Evolutionary conservation across 1,140 invertebrate species (phyloP), one percentile per base, ranked within the genome.

Genomic region (Tetramorium alpestre): DNA sequence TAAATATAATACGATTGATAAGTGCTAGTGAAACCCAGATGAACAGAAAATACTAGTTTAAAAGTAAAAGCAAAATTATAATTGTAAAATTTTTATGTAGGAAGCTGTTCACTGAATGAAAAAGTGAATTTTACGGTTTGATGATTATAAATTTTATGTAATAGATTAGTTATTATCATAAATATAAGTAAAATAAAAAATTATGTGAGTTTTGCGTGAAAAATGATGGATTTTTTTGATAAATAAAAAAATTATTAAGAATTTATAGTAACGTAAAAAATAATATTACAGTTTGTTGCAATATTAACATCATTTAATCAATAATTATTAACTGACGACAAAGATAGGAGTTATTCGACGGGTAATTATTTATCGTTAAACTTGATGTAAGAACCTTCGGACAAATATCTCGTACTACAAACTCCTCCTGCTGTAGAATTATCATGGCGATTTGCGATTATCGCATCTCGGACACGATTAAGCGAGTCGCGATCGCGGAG

Each of bases 401-500:
- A 16, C 11, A 58, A 56, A 22, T 81, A 69, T 72, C 11, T n/a
- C 18, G 10, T 72, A 16, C 11, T 22, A 58, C 18, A 22, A 28
- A 58, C 2, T 47, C 38, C 41, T 54, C 38, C 41, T 54, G 47
- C 49, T 28, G 51, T 28, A 56, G 16, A 44, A 72, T 41, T 67
- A 49, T 16, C 25, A 13, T 22, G 18, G 28, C 7, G 11, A 41
- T 13, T 58, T 49, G 10, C 51, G 78, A 58, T 81, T 62, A 84
- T 81, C 75, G 22, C 58, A 49, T 78, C 77, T 78, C 28, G 60
- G 7, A 47, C 6, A 4, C 54, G 67, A 75, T 75, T 84, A 75
- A 54, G 54, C 41, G 58, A 70, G 56, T 58, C 22, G 25, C 28
- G 51, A 3, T 33, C 51, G 38, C 67, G 25, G 41, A n/a, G 41